Evolutionary conservation across 2,888 invertebrate species (phyloP).

Genomic region (Cephalotes varians): DNA sequence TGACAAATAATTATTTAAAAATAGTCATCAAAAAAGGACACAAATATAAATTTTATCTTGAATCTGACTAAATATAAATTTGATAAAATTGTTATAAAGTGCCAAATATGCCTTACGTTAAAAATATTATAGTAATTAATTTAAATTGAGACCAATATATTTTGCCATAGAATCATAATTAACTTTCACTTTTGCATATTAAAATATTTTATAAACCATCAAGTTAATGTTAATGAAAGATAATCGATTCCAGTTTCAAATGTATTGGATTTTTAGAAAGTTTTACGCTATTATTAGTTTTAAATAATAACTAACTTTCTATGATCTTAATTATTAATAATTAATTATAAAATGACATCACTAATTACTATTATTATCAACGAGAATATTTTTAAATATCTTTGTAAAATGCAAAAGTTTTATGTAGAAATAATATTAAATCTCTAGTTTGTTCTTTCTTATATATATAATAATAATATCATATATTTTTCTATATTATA

Average conservation of each 20-base stretch:
- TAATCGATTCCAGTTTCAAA: background rate
- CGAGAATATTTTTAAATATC: background rate
- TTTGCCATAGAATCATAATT: background rate
- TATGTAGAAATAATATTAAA: background rate
- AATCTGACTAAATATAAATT: background rate
- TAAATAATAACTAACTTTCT: background rate
- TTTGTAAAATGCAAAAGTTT: background rate
- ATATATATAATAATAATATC: too few species aligned
- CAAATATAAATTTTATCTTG: background rate
- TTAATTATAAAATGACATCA: background rate
- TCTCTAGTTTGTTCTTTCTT: background rate
- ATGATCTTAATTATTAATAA: background rate
- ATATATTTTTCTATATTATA: background rate
- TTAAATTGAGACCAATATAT: background rate
- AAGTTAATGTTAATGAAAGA: background rate
- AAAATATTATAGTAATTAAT: background rate
- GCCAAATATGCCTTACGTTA: background rate
- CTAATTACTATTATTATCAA: background rate
- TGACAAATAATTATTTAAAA: background rate
- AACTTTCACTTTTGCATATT: background rate
- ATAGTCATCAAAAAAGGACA: background rate
- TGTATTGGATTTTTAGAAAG: background rate
- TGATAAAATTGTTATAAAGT: background rate
- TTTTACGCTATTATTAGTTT: conserved; percentile 5
- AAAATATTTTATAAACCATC: background rate